Evolutionary conservation across 2,888 invertebrate genomes (phyloP).

Genomic region (Syrista parreyssii): DNA sequence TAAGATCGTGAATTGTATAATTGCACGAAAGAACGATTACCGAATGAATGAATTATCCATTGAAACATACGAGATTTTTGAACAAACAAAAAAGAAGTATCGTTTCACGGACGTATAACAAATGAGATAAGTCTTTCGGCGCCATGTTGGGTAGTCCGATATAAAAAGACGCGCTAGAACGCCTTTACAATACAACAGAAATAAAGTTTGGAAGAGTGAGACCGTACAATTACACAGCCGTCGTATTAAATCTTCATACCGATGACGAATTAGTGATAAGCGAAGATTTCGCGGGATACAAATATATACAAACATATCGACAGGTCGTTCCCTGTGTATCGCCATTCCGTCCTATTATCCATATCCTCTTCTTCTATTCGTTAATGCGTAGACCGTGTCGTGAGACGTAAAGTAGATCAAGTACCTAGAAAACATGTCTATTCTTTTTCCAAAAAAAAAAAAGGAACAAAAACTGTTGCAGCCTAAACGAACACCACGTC

Average conservation of each 20-base stretch:
- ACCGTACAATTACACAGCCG: slow-evolving; percentile 51
- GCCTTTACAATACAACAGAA: not conserved
- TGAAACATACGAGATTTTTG: not conserved
- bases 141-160: not conserved
- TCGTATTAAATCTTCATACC: slow-evolving; percentile 44
- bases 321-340: not conserved
- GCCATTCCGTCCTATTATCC: not conserved
- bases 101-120: not conserved
- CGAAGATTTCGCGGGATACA: slow-evolving; percentile 19
- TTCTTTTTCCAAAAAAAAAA: not conserved
- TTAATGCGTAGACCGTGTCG: not conserved
- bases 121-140: not conserved
- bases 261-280: slow-evolving; percentile 37
- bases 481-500: not conserved
- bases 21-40: not conserved
- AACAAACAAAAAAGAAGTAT: not conserved
- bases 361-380: not conserved
- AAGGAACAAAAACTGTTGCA: not conserved
- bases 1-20: not conserved
- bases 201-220: slow-evolving; percentile 46
- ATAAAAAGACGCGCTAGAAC: not conserved
- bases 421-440: not conserved
- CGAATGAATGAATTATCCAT: not conserved
- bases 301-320: slow-evolving; percentile 17
- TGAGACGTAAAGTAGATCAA: not conserved